Base-by-base conservation (phyloP, 2,797 vertebrate species). In the Rhadinocentrus ornatus region DNA sequence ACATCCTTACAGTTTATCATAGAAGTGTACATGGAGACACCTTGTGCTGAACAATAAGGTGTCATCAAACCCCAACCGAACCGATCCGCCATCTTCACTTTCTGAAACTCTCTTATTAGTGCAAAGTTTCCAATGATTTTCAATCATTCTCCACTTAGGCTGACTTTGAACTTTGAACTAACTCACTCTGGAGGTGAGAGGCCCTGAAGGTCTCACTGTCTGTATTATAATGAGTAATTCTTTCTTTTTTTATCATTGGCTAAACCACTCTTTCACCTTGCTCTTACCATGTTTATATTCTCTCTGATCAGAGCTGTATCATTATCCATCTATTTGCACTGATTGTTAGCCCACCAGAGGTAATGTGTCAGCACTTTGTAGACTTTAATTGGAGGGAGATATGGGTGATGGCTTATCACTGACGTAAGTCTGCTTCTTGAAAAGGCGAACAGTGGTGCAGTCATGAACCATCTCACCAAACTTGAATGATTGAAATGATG, bases 151-250 rank as follows among this genome's bases (percentile, higher is more conserved):
- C 67, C 86, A 72, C 90, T 92, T 86, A 87, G 70, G 68, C 65
- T 90, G 91, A 92, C 91, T 93, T 94, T 94, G 91, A 93, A 91
- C 90, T 91, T 86, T 92, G 89, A 93, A 83, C 90, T 68, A 61
- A 62, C 20, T 65, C 78, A 78, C 62, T 73, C 46, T 6, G 0
- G 62, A 84, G 86, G 84, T 90, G 75, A 85, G 78, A 85, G 75
- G 75, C 88, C 81, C 79, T 76, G 78, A 73, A 80, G 50, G 84
- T 79, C 81, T 81, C 52, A 61, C 72, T 54, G 74, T 74, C 81
- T 78, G 46, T 86, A 55, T 87, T 86, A 72, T 90, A 92, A 91
- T 92, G 89, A 86, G 70, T 71, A n/a, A n/a, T n/a, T n/a, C n/a
- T 80, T 65, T 76, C 69, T 0, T 58, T 82, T 86, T 69, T 62